Evolutionary conservation across 2,113 vertebrate species (phyloP), one percentile per base, ranked within the genome.

Genomic region (Merops nubicus): DNA sequence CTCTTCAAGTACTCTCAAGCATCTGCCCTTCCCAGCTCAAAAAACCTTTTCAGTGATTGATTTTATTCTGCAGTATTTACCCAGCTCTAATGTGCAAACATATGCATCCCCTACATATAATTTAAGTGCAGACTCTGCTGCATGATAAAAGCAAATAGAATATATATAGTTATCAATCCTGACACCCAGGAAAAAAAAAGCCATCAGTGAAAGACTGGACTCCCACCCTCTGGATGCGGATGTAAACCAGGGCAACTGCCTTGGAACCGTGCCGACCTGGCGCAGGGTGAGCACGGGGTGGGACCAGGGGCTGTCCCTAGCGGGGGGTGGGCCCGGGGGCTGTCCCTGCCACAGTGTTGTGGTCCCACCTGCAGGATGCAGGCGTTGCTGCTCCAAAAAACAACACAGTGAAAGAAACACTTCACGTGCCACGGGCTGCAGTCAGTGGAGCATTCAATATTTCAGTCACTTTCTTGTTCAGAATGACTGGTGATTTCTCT

Each of bases 71-170:
- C 51, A 54, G 34, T 33, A 33, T 82, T 81, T 79, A 26, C 45
- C 42, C 78, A 51, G 29, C 42, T 78, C 47, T 75, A 38, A 33
- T 0, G 4, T 0, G 2, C 56, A 72, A 51, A 62, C 56, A 20
- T 1, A 0, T 3, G 0, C 6, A 22, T 1, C 14, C 76, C 9
- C 7, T 26, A 10, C 6, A 1, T 0, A 11, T 9, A 21, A 48
- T 14, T 54, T 34, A 51, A 67, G 12, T 12, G 15, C 57, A 25
- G 77, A 50, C 28, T 25, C 4, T 4, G 11, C 42, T 82, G 19
- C 8, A 29, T 0, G 0, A 34, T 17, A 43, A 88, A 79, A 86
- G 12, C 23, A 47, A 50, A 40, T 25, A 63, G 34, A 85, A 57
- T 10, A 57, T 10, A 57, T 28, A 9, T 11, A 59, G 53, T 21